These are phyloP conservation scores for Mormyrops attenuatus DNA, from an alignment of 2,797 vertebrate genomes.

Conservation along the genomic window DNA sequence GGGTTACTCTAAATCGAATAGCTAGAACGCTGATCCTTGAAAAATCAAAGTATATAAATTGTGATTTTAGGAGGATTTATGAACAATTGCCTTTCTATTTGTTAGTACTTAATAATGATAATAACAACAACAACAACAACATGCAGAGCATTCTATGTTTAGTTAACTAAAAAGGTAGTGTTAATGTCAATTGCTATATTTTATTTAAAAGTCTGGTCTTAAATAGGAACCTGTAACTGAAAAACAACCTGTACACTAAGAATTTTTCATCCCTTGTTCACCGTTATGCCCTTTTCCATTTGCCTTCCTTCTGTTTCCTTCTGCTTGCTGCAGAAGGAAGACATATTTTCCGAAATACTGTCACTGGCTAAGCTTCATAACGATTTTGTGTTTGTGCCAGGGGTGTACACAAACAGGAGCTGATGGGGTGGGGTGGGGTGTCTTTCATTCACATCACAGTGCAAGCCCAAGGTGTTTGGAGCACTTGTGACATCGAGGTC, in stretches of 20 bases:
- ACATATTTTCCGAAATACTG: neutral
- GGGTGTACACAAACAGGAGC: neutral
- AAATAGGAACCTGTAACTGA: neutral
- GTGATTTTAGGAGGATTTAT: neutral
- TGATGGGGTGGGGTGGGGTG: slow-evolving; percentile 24
- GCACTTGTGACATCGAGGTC: neutral
- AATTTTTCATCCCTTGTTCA: neutral
- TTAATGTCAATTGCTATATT: neutral
- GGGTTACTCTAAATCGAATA: neutral
- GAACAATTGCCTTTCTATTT: neutral
- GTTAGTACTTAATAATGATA: neutral
- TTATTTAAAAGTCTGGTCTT: neutral
- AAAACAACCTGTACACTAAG: neutral
- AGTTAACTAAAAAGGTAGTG: neutral
- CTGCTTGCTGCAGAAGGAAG: neutral
- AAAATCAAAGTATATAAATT: neutral
- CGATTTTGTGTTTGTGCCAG: neutral
- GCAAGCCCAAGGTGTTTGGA: slow-evolving; percentile 29
- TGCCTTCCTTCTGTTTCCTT: neutral
- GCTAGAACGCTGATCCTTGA: neutral
- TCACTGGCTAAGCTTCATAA: neutral
- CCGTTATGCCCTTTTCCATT: neutral
- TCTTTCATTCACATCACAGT: slow-evolving; percentile 51
- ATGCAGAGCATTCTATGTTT: neutral
- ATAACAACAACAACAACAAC: neutral